These are phyloP conservation scores for Sinocyclocheilus rhinocerous DNA, from an alignment of 2,113 vertebrate genomes.

Conservation along the genomic window DNA sequence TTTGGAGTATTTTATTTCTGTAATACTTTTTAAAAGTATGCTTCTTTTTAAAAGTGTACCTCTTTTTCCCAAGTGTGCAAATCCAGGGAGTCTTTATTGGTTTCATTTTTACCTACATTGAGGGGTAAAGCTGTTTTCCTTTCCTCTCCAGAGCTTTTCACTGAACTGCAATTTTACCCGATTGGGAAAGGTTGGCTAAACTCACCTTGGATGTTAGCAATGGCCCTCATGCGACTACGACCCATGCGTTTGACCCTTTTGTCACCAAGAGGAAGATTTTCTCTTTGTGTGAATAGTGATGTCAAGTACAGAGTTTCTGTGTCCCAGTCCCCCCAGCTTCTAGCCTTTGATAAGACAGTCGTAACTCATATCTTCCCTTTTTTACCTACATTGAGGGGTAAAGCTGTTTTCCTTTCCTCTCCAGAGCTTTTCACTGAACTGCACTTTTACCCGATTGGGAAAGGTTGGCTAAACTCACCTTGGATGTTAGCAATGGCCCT, in stretches of 20 bases:
- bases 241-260: constrained; percentile 14
- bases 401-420: constrained; percentile 30
- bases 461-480: constrained; percentile 16
- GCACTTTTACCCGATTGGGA: constrained; percentile 4
- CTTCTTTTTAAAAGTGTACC: not conserved
- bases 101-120: not conserved
- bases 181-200: constrained; percentile 18
- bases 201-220: constrained; percentile 12
- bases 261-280: constrained; percentile 8
- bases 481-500: constrained; percentile 37
- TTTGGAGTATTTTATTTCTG: no score
- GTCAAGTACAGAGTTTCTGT: constrained; percentile 4
- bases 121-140: constrained; percentile 20
- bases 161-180: not conserved
- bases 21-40: not conserved
- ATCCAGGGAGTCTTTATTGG: not conserved
- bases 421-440: constrained; percentile 21
- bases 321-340: not conserved
- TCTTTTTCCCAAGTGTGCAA: not conserved
- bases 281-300: not conserved
- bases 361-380: not conserved
- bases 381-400: not conserved
- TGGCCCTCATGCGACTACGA: constrained; percentile 24
- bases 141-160: constrained; percentile 33
- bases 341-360: constrained; percentile 7